Conservation (phyloP, 2,113 vertebrate species). For the Ibidorhyncha struthersii region DNA sequence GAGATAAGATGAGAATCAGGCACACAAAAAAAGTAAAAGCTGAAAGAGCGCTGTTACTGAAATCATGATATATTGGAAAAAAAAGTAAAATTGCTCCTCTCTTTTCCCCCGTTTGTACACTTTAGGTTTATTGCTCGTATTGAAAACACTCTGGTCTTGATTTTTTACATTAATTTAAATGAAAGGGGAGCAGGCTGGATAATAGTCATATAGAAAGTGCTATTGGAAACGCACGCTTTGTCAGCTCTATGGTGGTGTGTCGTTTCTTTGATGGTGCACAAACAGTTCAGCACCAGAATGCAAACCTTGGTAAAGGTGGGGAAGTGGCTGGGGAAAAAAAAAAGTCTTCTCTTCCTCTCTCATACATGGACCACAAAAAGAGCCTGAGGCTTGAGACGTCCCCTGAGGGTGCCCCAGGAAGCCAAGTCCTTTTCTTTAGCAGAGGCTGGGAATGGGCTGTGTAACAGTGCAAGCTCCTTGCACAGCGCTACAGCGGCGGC, state of each 20-base stretch:
- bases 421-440: background rate
- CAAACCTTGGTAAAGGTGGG: background rate
- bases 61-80: background rate
- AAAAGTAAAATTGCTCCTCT: background rate
- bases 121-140: background rate
- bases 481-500: background rate
- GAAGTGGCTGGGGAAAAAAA: background rate
- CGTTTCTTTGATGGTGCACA: background rate
- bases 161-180: background rate
- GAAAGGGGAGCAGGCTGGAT: background rate
- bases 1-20: background rate
- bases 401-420: background rate
- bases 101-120: background rate
- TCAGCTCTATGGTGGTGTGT: background rate
- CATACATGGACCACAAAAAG: background rate
- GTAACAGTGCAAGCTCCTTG: background rate
- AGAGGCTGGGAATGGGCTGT: background rate
- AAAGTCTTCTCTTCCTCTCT: background rate
- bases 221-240: background rate
- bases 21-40: background rate
- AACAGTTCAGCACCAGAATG: background rate
- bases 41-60: background rate
- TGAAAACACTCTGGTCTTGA: background rate
- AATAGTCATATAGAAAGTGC: background rate
- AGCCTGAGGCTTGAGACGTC: background rate